Percentiles rank a stretch among this genome's conserved stretches.
Evolutionary conservation across 2,797 vertebrate species (phyloP).

Genomic region (Sorex maritimensis): DNA sequence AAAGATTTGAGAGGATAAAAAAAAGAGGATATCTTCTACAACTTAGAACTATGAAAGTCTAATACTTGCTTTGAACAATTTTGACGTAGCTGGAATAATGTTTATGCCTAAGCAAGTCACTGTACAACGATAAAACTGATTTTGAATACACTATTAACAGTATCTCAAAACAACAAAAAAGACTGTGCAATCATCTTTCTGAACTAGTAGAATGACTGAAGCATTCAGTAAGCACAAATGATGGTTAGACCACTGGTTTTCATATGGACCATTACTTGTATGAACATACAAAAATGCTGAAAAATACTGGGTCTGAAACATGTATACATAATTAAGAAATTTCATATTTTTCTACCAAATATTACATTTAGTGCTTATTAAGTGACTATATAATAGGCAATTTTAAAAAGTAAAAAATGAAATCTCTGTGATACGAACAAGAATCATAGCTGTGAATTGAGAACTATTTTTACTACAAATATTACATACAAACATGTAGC

Average conservation of each 20-base stretch:
- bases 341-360: slow-evolving; percentile 25
- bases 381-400: background rate
- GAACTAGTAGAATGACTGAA: slow-evolving; percentile 69
- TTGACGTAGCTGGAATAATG: slow-evolving; percentile 80
- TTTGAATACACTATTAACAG: slow-evolving; percentile 78
- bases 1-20: slow-evolving; percentile 70
- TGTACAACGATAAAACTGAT: slow-evolving; percentile 78
- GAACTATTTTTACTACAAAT: slow-evolving; percentile 41
- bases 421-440: slow-evolving; percentile 1
- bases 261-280: no score
- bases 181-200: slow-evolving; percentile 62
- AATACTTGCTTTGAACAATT: slow-evolving; percentile 78
- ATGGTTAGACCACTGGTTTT: background rate
- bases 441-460: background rate
- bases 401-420: no score
- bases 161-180: slow-evolving; percentile 77
- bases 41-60: slow-evolving; percentile 29
- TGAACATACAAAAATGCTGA: no score
- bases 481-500: background rate
- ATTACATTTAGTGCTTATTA: slow-evolving; percentile 37
- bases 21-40: slow-evolving; percentile 45
- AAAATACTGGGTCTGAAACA: background rate
- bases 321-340: slow-evolving; percentile 25
- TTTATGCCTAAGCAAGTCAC: slow-evolving; percentile 81
- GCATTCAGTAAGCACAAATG: slow-evolving; percentile 68